Evolutionary conservation across 2,888 invertebrate genomes (phyloP).

Genomic region (Polyploca ridens): DNA sequence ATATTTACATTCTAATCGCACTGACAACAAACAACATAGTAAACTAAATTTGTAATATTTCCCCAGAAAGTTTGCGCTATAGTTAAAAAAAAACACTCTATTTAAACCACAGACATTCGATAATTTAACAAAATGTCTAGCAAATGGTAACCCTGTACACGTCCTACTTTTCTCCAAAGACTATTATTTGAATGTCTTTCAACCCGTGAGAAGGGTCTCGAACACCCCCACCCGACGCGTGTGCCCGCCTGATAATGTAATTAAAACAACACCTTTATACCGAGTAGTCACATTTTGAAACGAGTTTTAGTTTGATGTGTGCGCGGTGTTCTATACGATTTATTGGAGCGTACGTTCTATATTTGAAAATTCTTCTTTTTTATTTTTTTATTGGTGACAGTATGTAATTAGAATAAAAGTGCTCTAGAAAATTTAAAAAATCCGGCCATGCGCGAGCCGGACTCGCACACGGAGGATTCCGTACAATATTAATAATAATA

Average conservation of each 20-base stretch:
- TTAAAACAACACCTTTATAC: constrained; percentile 85
- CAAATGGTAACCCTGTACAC: constrained; percentile 31
- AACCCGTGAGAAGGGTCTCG: constrained; percentile 80
- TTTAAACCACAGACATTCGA: background rate
- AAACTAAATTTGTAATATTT: no score
- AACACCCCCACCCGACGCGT: constrained; percentile 59
- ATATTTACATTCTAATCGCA: no score
- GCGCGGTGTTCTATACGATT: background rate
- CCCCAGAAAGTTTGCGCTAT: background rate
- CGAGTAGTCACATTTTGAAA: constrained; percentile 64
- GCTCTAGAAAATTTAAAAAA: no score
- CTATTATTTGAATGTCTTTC: constrained; percentile 84
- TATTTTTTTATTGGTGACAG: background rate
- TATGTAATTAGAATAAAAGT: background rate
- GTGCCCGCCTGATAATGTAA: constrained; percentile 82
- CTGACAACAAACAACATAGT: no score
- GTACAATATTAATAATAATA: no score
- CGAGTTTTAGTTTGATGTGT: constrained; percentile 58
- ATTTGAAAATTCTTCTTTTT: background rate
- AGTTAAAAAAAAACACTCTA: no score
- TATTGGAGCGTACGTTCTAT: background rate
- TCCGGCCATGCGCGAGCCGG: no score
- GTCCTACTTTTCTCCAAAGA: constrained; percentile 75
- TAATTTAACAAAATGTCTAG: background rate
- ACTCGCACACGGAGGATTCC: no score